Evolutionary conservation across 2,888 invertebrate species (phyloP).

Genomic region (Rotaria socialis): DNA sequence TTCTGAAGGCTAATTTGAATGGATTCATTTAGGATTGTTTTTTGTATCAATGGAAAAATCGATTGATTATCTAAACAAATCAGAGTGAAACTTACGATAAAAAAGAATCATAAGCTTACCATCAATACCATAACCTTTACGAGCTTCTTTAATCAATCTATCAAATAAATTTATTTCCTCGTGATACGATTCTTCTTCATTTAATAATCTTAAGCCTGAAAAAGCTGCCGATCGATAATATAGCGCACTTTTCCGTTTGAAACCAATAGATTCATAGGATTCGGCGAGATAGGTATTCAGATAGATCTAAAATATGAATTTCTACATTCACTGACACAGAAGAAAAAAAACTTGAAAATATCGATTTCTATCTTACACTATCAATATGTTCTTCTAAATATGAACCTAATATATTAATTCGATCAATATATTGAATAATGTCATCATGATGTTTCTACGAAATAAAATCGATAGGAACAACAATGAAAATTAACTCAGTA

Average conservation of each 20-base stretch:
- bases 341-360: too few relatives aligned
- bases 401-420: background rate
- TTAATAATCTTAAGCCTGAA: background rate
- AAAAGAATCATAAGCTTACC: background rate
- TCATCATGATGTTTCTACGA: background rate
- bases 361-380: background rate
- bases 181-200: background rate
- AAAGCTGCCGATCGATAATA: background rate
- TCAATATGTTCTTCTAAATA: background rate
- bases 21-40: conserved; percentile 3
- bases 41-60: conserved; percentile 28
- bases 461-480: background rate
- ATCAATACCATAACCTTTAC: conserved; percentile 22
- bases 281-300: background rate
- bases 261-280: background rate
- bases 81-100: background rate
- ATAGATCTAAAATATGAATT: background rate
- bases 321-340: too few relatives aligned
- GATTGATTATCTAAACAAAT: background rate
- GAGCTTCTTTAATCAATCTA: background rate
- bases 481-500: too few relatives aligned
- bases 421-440: background rate
- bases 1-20: background rate
- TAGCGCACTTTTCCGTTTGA: conserved; percentile 16
- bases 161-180: background rate